Base-by-base conservation (phyloP, 2,888 invertebrate genomes). In the Ischnus inquisitorius region DNA sequence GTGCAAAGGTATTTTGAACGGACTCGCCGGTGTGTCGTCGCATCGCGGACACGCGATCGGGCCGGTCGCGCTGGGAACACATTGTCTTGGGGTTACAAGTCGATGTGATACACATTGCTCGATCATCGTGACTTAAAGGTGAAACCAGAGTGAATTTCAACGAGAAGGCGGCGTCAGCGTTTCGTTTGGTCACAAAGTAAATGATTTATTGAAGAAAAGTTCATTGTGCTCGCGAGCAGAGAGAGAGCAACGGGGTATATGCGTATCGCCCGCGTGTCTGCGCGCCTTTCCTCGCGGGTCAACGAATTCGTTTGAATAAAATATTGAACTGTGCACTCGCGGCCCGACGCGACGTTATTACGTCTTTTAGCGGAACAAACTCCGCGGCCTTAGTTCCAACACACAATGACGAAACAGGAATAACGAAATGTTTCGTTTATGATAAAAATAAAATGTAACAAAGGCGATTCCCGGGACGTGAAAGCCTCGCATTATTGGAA, bases 301-400 rank as follows among this genome's bases (percentile, higher is more conserved):
- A 71, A 71, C 51, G 76, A 46, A 67, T 71, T 60, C 65, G 22
- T 48, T 65, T 79, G 75, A 75, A 78, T 78, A 74, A 83, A 69
- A 69, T 51, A 71, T 69, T 4, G 57, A 43, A 69, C 54, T 8
- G 28, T 64, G 16, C 14, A 34, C 19, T 65, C n/a, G 43, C 41
- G 34, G n/a, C n/a, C n/a, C n/a, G n/a, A n/a, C 5, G 34, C 64
- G 41, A 34, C 60, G 28, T 43, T 19, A 12, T 34, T 19, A 19
- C 39, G 14, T 28, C 6, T 54, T 54, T 54, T 54, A 16, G 5
- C 1, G 28, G 6, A 14, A 28, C 12, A n/a, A 71, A 41, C 34
- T 34, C 34, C 2, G 8, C 34, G 3, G 5, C 12, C n/a, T n/a
- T n/a, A n/a, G n/a, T n/a, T 14, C 14, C 39, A 34, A n/a, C 19